These are phyloP conservation scores for Ramphastos sulfuratus DNA, from an alignment of 2,113 vertebrate genomes.

Conservation along the genomic window DNA sequence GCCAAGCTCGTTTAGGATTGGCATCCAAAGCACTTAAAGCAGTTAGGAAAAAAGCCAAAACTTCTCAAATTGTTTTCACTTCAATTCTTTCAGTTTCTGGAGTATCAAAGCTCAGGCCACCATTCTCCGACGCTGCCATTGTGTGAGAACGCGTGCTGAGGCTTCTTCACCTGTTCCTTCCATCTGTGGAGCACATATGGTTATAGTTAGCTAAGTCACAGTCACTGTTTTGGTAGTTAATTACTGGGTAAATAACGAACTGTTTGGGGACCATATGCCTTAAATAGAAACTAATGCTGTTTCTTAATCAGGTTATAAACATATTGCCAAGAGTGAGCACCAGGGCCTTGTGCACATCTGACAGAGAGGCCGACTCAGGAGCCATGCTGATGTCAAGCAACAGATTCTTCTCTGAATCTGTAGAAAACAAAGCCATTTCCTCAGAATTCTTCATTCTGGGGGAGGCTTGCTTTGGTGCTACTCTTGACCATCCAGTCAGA, in stretches of 20 bases:
- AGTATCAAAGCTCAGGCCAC: fast-evolving
- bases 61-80: not conserved
- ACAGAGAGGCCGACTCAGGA: fast-evolving
- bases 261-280: not conserved
- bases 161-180: not conserved
- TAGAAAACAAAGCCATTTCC: not conserved
- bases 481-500: not conserved
- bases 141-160: fast-evolving
- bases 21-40: not conserved
- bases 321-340: not conserved
- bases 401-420: not conserved
- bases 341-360: not conserved
- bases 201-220: not conserved
- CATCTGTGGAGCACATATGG: not conserved
- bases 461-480: not conserved
- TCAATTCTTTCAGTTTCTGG: not conserved
- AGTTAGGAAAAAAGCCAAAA: not conserved
- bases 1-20: fast-evolving
- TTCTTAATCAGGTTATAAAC: not conserved
- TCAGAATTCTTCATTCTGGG: not conserved
- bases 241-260: not conserved
- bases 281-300: not conserved
- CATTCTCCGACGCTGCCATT: fast-evolving
- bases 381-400: not conserved
- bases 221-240: not conserved